Conservation (phyloP, 1,140 invertebrate species). For the Hyles vespertilio region DNA sequence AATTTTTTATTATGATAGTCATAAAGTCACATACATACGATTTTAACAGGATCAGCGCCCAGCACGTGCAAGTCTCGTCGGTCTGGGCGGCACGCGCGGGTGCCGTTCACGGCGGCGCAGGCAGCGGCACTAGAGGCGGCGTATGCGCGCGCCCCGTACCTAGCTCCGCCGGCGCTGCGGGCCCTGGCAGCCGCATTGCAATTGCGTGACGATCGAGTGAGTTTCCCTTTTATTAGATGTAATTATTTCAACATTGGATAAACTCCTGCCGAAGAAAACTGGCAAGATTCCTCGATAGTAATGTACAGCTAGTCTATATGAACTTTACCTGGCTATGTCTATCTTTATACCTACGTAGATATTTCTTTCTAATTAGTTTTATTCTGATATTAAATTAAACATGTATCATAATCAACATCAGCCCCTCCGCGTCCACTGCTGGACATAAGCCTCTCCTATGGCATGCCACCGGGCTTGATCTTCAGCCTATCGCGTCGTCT, state of each 20-base stretch:
- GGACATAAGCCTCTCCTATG: no score
- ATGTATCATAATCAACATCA: neutral
- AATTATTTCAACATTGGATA: no score
- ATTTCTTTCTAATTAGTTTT: no score
- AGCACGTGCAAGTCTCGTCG: slow-evolving; percentile 71
- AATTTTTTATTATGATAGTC: no score
- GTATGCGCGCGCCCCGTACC: slow-evolving; percentile 73
- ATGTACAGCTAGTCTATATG: no score
- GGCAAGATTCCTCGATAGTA: no score
- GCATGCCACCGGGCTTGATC: neutral
- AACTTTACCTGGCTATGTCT: no score
- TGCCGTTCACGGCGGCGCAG: slow-evolving; percentile 75
- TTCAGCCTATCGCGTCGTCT: neutral
- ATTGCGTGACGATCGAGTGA: slow-evolving; percentile 54
- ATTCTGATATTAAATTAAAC: neutral
- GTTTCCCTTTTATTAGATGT: slow-evolving; percentile 11
- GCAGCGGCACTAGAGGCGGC: slow-evolving; percentile 73
- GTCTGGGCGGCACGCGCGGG: slow-evolving; percentile 74
- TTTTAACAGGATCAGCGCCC: slow-evolving; percentile 37
- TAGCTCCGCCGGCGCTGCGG: slow-evolving; percentile 60
- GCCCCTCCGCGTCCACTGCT: no score
- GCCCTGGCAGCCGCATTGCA: slow-evolving; percentile 59
- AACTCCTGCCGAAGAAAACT: no score
- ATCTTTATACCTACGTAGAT: no score
- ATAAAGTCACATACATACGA: neutral